These are phyloP conservation scores for Carassius gibelio DNA, from an alignment of 2,113 vertebrate species.

Conservation along the genomic window DNA sequence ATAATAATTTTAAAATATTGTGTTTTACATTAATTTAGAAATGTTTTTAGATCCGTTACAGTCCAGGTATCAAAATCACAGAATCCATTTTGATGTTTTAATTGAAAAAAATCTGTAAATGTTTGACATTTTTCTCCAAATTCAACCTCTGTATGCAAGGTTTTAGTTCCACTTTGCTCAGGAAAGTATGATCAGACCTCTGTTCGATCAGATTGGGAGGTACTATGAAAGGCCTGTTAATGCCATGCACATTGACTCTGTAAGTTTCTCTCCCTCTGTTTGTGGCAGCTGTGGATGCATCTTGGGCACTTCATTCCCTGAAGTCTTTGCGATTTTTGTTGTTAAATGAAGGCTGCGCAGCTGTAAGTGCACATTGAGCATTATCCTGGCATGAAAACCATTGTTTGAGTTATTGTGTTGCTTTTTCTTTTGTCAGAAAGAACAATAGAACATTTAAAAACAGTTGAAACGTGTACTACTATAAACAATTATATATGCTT, in stretches of 20 bases:
- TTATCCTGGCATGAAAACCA: not conserved
- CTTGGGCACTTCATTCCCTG: slow-evolving; percentile 24
- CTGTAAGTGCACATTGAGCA: slow-evolving; percentile 46
- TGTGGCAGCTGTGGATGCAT: slow-evolving; percentile 51
- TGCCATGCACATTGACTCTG: slow-evolving; percentile 11
- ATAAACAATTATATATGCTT: not conserved
- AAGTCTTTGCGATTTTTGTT: not conserved
- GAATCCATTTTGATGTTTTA: not conserved
- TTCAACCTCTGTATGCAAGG: no score
- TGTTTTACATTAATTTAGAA: no score
- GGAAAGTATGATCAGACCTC: not conserved
- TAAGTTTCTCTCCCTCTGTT: slow-evolving; percentile 5
- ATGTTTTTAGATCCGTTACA: no score
- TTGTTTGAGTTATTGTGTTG: not conserved
- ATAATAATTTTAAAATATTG: no score
- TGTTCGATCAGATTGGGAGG: not conserved
- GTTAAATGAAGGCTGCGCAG: slow-evolving; percentile 37
- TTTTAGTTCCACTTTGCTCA: no score
- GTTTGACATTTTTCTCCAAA: not conserved
- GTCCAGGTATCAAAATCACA: not conserved
- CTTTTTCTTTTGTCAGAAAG: not conserved
- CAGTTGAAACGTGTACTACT: not conserved
- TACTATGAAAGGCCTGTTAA: not conserved
- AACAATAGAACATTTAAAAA: not conserved
- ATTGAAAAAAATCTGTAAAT: not conserved